Evolutionary conservation across 2,113 vertebrate genomes (phyloP).

Genomic region (Corvus moneduloides): DNA sequence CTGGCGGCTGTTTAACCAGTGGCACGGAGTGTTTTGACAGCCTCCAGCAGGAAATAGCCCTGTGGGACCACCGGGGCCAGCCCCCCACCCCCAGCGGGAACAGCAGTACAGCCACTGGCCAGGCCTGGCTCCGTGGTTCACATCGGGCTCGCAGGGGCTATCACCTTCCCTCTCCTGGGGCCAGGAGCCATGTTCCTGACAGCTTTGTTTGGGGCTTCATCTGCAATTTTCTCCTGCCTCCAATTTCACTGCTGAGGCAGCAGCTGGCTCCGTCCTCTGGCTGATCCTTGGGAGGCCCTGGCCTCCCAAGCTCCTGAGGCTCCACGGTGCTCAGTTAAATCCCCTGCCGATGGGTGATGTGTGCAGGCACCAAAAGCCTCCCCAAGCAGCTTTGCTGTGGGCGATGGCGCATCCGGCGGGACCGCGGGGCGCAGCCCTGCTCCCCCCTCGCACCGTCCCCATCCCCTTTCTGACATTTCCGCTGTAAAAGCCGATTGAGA

Average conservation of each 20-base stretch:
- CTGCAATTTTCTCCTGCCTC: background rate
- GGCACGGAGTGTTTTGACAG: constrained; percentile 53
- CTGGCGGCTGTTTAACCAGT: constrained; percentile 14
- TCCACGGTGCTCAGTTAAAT: background rate
- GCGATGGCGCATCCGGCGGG: fast-evolving
- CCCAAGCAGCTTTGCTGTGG: fast-evolving
- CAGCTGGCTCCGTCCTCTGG: background rate
- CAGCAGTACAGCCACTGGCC: background rate
- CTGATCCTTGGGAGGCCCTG: background rate
- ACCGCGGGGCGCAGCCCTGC: background rate
- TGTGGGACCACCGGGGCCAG: background rate
- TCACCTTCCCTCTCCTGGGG: background rate
- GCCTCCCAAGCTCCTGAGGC: background rate
- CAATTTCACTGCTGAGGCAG: background rate
- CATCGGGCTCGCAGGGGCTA: background rate
- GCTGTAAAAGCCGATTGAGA: fast-evolving
- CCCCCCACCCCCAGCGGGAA: background rate
- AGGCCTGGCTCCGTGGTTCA: background rate
- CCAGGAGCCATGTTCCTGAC: background rate
- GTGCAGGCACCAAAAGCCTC: background rate
- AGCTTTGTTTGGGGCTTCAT: constrained; percentile 1
- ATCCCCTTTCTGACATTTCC: background rate
- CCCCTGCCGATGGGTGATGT: background rate
- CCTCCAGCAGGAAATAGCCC: background rate
- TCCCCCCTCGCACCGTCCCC: fast-evolving